Evolutionary conservation across 2,113 vertebrate genomes (phyloP), one percentile per base, ranked within the genome.

Genomic region (pig (Sus scrofa)): DNA sequence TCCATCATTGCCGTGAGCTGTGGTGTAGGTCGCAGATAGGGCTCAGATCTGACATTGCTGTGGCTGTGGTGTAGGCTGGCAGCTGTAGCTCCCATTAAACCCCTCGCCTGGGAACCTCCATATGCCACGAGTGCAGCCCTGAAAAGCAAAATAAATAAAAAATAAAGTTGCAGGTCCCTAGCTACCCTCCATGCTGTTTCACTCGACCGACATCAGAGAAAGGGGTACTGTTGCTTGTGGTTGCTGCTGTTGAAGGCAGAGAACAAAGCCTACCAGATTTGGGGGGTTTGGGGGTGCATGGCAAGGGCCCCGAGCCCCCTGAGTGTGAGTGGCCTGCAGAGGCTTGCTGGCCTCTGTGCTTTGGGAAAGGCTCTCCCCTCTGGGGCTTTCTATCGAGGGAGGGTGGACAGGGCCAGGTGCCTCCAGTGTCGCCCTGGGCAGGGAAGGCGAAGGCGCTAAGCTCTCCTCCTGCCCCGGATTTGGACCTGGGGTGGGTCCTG

Each of bases 401-500:
- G 11, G 0, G 6, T 11, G 10, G 39, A 60, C 34, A 50, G 93
- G n/a, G 32, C 74, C 71, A 26, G 6, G 20, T 1, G 3, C 26
- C 32, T 54, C 30, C 39, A 20, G 56, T 1, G 0, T 15, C 0
- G 8, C 74, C 18, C 16, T 16, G 0, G 6, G 18, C 34, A 81
- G 50, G 0, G 6, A 20, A 39, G 12, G 44, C 50, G 20, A 14
- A 60, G 1, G 2, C 7, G 20, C 20, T 4, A n/a, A 30, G 32
- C n/a, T 44, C 37, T 14, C 56, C 60, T 77, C 32, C 70, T 13
- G 62, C n/a, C 8, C 89, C 12, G 8, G 1, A 2, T 58, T 58
- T 67, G 67, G 30, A 22, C 2, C 5, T 24, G 15, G 34, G 18
- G 24, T 70, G 26, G 44, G 32, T 22, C 74, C 73, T 44, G 32